Evolutionary conservation across 2,888 invertebrate species (phyloP).

Genomic region (Synanthedon myopaeformis): DNA sequence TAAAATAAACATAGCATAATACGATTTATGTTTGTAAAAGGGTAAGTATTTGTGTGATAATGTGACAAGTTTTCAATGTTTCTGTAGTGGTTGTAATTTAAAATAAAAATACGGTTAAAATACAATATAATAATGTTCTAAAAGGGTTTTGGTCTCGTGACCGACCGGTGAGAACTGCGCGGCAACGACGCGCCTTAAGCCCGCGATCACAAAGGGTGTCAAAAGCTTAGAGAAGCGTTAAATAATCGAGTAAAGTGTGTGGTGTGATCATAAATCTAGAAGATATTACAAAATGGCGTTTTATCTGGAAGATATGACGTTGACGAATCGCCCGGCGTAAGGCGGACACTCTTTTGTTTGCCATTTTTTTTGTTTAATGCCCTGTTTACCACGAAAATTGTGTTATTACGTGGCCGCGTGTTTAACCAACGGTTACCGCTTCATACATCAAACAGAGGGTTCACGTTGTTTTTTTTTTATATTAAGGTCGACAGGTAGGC

Average conservation of each 20-base stretch:
- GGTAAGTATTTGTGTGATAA: no score
- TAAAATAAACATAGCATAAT: no score
- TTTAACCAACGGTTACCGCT: background rate
- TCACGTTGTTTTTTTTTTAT: no score
- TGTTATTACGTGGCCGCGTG: no score
- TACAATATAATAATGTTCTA: no score
- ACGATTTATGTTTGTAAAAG: no score
- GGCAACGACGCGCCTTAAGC: background rate
- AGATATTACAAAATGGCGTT: conserved; percentile 42
- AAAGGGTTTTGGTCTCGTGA: background rate
- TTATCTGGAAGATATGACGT: conserved; percentile 41
- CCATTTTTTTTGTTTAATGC: background rate
- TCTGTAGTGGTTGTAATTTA: no score
- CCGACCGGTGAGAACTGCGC: background rate
- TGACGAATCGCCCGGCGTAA: conserved; percentile 36
- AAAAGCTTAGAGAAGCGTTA: conserved; percentile 13
- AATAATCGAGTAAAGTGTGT: conserved; percentile 18
- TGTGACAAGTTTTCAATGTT: no score
- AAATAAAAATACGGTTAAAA: no score
- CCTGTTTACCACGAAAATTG: no score
- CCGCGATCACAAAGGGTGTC: background rate
- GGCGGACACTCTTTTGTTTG: background rate
- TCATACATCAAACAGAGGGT: background rate
- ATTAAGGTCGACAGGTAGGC: no score
- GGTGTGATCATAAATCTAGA: conserved; percentile 37